Evolutionary conservation across 2,113 vertebrate genomes (phyloP).

Genomic region (Regulus satrapa): DNA sequence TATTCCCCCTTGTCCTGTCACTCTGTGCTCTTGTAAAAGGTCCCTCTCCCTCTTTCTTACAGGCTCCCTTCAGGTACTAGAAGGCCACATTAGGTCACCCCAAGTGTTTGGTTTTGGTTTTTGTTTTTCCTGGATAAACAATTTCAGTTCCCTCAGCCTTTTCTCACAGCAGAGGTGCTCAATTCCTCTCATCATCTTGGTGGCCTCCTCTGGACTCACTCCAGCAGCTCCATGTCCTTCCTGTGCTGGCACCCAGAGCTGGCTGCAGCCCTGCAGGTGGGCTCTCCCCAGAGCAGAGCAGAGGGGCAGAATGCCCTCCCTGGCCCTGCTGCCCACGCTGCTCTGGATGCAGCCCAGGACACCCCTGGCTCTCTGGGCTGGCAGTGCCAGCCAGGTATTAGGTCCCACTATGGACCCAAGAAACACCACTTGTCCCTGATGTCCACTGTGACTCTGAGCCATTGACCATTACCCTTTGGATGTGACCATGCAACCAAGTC

Average conservation of each 20-base stretch:
- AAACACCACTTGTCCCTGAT: not conserved
- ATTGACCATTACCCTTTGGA: not conserved
- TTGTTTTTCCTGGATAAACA: not conserved
- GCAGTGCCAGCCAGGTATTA: not conserved
- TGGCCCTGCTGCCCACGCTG: not conserved
- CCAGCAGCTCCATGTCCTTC: fast-evolving
- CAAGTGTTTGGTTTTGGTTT: too few species aligned
- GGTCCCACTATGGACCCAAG: not conserved
- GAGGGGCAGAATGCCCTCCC: not conserved
- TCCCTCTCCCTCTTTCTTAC: not conserved
- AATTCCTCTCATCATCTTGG: not conserved
- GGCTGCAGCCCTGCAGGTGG: not conserved
- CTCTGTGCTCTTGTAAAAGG: not conserved
- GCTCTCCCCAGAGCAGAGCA: not conserved
- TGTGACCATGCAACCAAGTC: not conserved
- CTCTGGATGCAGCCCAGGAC: not conserved
- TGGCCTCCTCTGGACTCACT: not conserved
- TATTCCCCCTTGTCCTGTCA: not conserved
- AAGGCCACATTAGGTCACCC: not conserved
- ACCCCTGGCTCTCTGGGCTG: fast-evolving
- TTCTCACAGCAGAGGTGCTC: not conserved
- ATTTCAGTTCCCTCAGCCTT: not conserved
- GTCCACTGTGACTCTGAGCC: not conserved
- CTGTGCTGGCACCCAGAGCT: not conserved
- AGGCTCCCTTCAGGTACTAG: not conserved